Base-by-base conservation (phyloP, 2,797 vertebrate genomes). In the Rhyacichthys aspro region DNA sequence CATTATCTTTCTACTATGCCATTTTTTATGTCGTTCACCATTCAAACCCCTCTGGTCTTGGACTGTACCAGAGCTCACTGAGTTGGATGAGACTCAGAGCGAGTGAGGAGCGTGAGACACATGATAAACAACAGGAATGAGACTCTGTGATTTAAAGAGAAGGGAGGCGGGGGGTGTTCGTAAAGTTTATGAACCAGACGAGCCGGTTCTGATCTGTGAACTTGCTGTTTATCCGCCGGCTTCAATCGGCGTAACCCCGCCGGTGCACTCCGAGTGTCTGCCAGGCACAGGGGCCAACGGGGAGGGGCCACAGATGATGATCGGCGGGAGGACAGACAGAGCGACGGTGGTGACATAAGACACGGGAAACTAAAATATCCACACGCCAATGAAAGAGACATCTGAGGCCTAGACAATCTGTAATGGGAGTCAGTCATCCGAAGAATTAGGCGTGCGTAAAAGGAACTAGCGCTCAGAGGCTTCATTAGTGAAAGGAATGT, bases 191-290 rank as follows among this genome's bases (percentile, higher is more conserved):
- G 60, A 79, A 59, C 75, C 46, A 49, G 84, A 82, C 36, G 45
- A 82, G 76, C 84, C 48, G 43, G 85, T 86, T 87, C 64, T 72
- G 58, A 64, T 76, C 47, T 57, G 15, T 12, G 15, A 17, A 12
- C 34, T 17, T 15, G 48, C 1, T 52, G 48, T 52, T 52, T 52
- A 52, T 16, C 37, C 15, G 0, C 9, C 36, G 33, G 10, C 48
- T 18, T 82, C 70, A 80, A 50, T 67, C 64, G 59, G 64, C 11
- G 32, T 32, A 16, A 33, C 28, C 38, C 58, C 52, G 17, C 50
- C n/a, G 0, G 36, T 60, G 45, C 60, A 49, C 46, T 39, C 37
- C 23, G 23, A 2, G 23, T 28, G 16, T 62, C 69, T 73, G 66
- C 36, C 71, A 54, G 57, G 76, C 77, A 80, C 52, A 34, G 67